Percentiles rank a stretch among this genome's conserved stretches.
Evolutionary conservation across 2,888 invertebrate genomes (phyloP).

Genomic region (Keiferia lycopersicella): DNA sequence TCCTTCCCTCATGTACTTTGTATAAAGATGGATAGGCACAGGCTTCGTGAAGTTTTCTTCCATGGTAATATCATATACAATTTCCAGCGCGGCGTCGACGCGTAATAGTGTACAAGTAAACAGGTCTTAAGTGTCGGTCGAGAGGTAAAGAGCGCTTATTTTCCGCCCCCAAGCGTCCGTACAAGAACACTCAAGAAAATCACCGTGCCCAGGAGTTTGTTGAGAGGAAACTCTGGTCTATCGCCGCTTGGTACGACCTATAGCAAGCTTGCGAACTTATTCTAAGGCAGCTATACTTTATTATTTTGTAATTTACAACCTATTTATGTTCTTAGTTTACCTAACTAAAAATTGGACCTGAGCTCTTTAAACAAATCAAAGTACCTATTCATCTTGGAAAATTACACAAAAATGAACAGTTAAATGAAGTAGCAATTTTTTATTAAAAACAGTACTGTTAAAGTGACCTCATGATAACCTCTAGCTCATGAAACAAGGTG

Average conservation of each 20-base stretch:
- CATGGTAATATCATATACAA: constrained; percentile 9
- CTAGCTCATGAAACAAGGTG: not conserved
- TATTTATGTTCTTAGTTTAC: too few relatives aligned
- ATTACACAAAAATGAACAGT: too few relatives aligned
- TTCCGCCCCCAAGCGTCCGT: not conserved
- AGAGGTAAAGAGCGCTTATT: constrained; percentile 18
- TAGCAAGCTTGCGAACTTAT: too few relatives aligned
- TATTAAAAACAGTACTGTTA: not conserved
- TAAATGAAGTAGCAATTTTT: too few relatives aligned
- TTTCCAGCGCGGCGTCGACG: not conserved
- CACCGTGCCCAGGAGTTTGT: not conserved
- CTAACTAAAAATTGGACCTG: too few relatives aligned
- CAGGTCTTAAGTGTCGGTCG: constrained; percentile 8
- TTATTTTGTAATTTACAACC: too few relatives aligned
- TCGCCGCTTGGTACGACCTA: too few relatives aligned
- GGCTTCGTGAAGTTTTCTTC: not conserved
- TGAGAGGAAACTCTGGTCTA: too few relatives aligned
- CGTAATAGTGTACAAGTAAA: constrained; percentile 19
- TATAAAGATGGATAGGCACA: not conserved
- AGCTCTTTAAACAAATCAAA: too few relatives aligned
- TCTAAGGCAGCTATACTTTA: too few relatives aligned
- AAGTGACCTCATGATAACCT: not conserved
- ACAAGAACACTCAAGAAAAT: not conserved
- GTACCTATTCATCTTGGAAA: too few relatives aligned
- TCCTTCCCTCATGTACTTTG: not conserved